Percentiles rank a stretch among this genome's conserved stretches.
phyloP scores from a whole-genome alignment of 2,888 invertebrate genomes.

The Pherbina coryleti region DNA sequence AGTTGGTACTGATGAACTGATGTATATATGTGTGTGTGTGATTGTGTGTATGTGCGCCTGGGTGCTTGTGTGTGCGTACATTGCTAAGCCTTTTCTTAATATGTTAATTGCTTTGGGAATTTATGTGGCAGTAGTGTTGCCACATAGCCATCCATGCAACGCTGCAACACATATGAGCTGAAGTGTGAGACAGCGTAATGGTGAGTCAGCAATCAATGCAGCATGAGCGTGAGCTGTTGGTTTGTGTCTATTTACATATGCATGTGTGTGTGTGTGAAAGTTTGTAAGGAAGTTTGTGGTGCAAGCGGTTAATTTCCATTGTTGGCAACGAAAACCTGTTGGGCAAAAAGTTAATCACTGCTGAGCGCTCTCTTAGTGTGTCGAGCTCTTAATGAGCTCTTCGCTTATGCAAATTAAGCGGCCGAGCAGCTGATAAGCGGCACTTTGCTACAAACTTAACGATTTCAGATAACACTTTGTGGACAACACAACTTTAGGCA shows the following conservation, averaged over 20 bases:
- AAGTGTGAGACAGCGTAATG: neutral
- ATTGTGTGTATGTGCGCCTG: neutral
- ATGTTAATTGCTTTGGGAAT: conserved; percentile 55
- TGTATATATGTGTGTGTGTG: neutral
- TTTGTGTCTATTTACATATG: no score
- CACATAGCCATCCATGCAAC: conserved; percentile 23
- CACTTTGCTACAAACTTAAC: neutral
- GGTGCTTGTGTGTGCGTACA: neutral
- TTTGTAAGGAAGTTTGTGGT: neutral
- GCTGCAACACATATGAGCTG: neutral
- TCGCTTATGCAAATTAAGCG: neutral
- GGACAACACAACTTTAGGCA: no score
- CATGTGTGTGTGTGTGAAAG: neutral
- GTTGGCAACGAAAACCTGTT: no score
- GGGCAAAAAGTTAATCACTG: no score
- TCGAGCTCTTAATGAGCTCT: neutral
- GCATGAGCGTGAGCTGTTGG: no score
- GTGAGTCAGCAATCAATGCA: neutral
- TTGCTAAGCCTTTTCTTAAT: conserved; percentile 55
- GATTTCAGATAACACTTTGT: no score
- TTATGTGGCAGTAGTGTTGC: conserved; percentile 45
- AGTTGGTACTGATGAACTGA: neutral
- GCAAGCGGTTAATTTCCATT: no score
- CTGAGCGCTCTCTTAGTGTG: neutral
- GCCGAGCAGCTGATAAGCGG: neutral